These are phyloP conservation scores for Molossus molossus DNA, from an alignment of 2,797 vertebrate species.

Conservation along the genomic window DNA sequence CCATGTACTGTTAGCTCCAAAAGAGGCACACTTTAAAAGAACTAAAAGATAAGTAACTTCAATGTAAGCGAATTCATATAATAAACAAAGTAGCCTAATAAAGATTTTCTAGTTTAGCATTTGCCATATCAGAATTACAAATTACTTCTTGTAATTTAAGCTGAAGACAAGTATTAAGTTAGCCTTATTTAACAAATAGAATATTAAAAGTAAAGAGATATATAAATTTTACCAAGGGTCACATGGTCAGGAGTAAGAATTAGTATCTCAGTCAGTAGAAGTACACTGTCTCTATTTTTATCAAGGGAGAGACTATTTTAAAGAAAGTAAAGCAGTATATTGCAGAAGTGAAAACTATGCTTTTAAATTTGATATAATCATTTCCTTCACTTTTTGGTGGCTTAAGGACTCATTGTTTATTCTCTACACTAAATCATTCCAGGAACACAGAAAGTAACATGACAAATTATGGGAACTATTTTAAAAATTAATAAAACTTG, in stretches of 20 bases:
- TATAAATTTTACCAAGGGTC: neutral
- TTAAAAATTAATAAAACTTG: conserved; percentile 39
- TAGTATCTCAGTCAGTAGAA: neutral
- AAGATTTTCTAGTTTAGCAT: conserved; percentile 39
- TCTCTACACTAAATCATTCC: conserved; percentile 58
- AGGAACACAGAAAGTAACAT: conserved; percentile 63
- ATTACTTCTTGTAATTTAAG: conserved; percentile 44
- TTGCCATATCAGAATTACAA: conserved; percentile 55
- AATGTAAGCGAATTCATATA: conserved; percentile 18
- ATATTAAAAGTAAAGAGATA: conserved; percentile 41
- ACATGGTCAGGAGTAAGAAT: conserved; percentile 29
- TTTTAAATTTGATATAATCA: neutral
- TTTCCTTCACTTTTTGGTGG: conserved; percentile 16
- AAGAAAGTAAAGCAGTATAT: neutral
- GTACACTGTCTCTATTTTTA: conserved; percentile 38
- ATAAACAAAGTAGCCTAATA: neutral
- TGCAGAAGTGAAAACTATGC: neutral
- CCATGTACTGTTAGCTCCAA: neutral
- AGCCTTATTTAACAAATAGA: conserved; percentile 26
- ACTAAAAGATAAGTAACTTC: neutral
- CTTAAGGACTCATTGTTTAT: conserved; percentile 40
- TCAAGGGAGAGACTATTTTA: neutral
- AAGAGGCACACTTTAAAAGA: neutral
- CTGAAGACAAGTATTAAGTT: conserved; percentile 66
- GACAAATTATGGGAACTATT: conserved; percentile 60